Conservation (phyloP, 2,888 invertebrate genomes). For the Polyommatus iphigenia region DNA sequence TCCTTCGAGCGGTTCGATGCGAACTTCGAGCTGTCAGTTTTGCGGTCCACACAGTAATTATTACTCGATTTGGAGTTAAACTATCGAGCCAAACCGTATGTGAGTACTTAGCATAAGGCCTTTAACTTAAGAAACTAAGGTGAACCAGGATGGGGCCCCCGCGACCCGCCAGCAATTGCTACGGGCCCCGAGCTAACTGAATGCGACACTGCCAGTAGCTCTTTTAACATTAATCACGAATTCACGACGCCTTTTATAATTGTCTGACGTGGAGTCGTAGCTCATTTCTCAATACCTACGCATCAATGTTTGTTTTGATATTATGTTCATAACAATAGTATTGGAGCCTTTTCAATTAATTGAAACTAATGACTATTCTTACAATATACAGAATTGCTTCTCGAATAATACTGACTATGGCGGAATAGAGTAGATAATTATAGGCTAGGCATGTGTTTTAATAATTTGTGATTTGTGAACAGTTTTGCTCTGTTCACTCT, state of each 20-base stretch:
- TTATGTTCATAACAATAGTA: constrained; percentile 18
- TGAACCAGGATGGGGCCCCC: too few relatives aligned
- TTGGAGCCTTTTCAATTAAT: neutral
- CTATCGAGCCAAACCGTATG: too few relatives aligned
- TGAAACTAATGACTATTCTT: neutral
- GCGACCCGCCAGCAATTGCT: neutral
- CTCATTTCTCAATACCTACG: constrained; percentile 43
- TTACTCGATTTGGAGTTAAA: too few relatives aligned
- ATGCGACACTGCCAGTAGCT: neutral
- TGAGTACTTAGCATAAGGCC: too few relatives aligned
- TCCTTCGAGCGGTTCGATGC: too few relatives aligned
- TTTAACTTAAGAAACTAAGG: too few relatives aligned
- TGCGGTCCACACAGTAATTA: too few relatives aligned
- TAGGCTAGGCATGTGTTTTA: too few relatives aligned
- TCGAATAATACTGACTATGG: neutral
- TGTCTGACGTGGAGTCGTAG: constrained; percentile 42
- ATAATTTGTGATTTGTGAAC: neutral
- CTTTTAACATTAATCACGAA: constrained; percentile 52
- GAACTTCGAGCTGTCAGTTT: too few relatives aligned
- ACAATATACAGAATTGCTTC: neutral
- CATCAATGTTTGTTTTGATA: constrained; percentile 35
- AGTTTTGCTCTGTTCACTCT: neutral
- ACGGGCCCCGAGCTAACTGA: neutral
- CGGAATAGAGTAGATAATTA: too few relatives aligned
- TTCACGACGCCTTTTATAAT: constrained; percentile 56